Percentiles rank a stretch among this genome's conserved stretches.
Conservation (phyloP, 2,888 invertebrate species). For the Drosophila fungiperda region DNA sequence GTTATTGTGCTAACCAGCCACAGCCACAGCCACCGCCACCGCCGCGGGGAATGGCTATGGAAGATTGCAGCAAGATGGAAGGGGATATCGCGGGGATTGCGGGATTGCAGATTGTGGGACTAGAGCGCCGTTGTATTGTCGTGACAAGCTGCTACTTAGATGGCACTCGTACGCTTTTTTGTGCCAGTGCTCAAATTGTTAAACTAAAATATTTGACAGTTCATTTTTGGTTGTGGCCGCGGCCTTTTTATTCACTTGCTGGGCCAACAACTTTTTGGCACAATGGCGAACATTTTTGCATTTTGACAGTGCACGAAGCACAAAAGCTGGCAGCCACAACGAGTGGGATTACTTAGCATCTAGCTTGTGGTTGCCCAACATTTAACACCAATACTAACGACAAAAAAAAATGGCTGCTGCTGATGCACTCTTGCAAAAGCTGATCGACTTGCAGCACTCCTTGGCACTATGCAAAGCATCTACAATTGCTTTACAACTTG, state of each 20-base stretch:
- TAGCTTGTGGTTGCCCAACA: constrained; percentile 21
- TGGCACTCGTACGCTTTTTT: constrained; percentile 44
- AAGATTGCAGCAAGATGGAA: not conserved
- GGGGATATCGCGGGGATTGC: not conserved
- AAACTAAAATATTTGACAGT: constrained; percentile 78
- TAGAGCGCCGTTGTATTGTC: constrained; percentile 53
- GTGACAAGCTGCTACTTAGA: constrained; percentile 69
- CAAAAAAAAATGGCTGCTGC: not conserved
- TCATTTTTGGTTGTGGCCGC: constrained; percentile 70
- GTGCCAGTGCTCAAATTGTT: constrained; percentile 70
- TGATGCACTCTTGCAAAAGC: constrained; percentile 18
- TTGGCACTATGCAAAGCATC: not conserved
- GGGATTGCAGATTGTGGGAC: too few relatives aligned
- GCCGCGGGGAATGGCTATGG: constrained; percentile 20
- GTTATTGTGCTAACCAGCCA: constrained; percentile 72
- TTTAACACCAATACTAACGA: not conserved
- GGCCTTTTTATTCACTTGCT: constrained; percentile 46
- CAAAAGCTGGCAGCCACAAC: constrained; percentile 13
- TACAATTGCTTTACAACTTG: constrained; percentile 28
- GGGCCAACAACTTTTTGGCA: constrained; percentile 40
- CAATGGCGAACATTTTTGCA: constrained; percentile 36
- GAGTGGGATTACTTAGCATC: constrained; percentile 27
- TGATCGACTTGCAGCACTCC: constrained; percentile 11
- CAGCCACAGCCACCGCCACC: constrained; percentile 14
- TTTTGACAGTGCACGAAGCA: not conserved